Evolutionary conservation across 2,888 invertebrate species (phyloP), one percentile per base, ranked within the genome.

Genomic region (Lasioglossum lativentre): DNA sequence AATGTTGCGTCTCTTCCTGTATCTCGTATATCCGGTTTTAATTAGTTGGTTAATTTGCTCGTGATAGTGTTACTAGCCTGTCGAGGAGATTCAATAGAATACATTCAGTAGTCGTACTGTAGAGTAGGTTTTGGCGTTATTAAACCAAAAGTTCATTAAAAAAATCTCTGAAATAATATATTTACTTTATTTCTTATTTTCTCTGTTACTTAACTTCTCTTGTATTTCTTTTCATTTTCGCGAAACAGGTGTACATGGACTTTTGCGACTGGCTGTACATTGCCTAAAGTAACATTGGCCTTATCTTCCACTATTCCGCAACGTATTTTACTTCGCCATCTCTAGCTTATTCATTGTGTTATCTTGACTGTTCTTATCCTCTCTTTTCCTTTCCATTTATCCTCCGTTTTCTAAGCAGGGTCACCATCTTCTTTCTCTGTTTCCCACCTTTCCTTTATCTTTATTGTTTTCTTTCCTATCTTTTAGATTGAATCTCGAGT

Each of bases 301-400:
- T 63, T 63, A 63, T 63, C 30, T 30, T 30, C 63, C 63, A 16
- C 63, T 63, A 63, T 63, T 30, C 63, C 63, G 63, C 63, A 63
- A 63, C 63, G 30, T 63, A 63, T 63, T 63, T 45, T 73, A 47
- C 73, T 73, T 47, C 14, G 23, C 47, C 34, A 30, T 73, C 47
- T 30, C 47, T 52, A 16, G 19, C 19, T 52, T 47, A n/a, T 27
- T 56, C 30, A 34, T 30, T 27, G 56, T 47, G 63, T 63, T 63
- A 63, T 63, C 63, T 63, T 30, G 6, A 63, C 63, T 16, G 63
- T 30, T 63, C 63, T 63, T 63, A 63, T 63, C 30, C 30, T 30
- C 27, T 30, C 16, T 63, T 63, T 63, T 63, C 63, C 16, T 63
- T 63, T 63, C 63, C 63, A 63, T 63, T 30, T 63, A 30, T 30